Base-by-base conservation (phyloP, 2,113 vertebrate species). In the Tragulus kanchil region DNA sequence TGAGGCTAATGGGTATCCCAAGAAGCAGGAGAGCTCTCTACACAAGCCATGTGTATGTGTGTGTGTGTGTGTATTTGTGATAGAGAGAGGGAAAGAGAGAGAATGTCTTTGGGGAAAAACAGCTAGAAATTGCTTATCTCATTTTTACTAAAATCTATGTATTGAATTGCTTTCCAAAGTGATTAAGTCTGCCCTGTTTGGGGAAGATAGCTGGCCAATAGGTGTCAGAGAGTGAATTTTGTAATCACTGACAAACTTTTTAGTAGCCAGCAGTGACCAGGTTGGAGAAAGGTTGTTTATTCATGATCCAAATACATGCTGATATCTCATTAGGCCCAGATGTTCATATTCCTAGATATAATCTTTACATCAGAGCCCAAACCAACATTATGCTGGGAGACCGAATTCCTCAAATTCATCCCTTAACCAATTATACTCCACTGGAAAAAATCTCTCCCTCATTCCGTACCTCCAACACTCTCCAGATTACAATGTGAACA, bases 191-290 rank as follows among this genome's bases (percentile, higher is more conserved):
- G 45, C 59, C 25, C 11, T 69, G 12, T 92, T 84, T 93, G 75
- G 19, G 59, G 58, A 42, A 78, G 56, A 85, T 2, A 11, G 17
- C 64, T 96, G 82, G 73, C 85, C 95, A 97, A 93, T 14, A 95
- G 71, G 64, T 92, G 69, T 97, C 95, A 97, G 89, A 90, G n/a
- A 96, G 90, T 93, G 19, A 95, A 88, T 97, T 97, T 95, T 92
- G 84, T 96, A 92, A 95, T 93, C 81, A 90, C 13, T 87, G 86
- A 96, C 87, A 95, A 61, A 19, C 6, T 8, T 48, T 97, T 93
- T 97, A 91, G 71, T 31, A 96, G 90, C 69, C 96, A 97, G 36
- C 36, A 95, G 54, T 90, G 86, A 82, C 17, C 67, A 94, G 71
- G 48, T 58, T 97, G 79, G 59, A 96, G 88, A 96, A 96, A 97